Evolutionary conservation across 1,140 invertebrate genomes (phyloP).

Genomic region (Agraylea sexmaculata): DNA sequence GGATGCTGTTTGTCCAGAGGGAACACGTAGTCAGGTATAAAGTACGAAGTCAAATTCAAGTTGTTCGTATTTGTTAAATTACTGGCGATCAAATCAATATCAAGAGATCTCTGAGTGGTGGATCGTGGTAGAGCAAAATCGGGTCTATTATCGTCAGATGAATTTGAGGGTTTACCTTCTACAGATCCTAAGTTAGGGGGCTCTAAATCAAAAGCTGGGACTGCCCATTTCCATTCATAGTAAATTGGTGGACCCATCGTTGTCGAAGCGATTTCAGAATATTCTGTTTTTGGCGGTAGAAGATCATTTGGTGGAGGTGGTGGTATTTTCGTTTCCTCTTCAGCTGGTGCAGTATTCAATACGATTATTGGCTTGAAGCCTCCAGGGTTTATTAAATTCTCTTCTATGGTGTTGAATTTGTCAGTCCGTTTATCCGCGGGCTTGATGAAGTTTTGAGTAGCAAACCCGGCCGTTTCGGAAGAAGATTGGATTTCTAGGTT

Average conservation of each 20-base stretch:
- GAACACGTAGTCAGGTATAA: slow-evolving; percentile 45
- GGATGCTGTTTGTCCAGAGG: slow-evolving; percentile 42
- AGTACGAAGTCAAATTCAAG: slow-evolving; percentile 28
- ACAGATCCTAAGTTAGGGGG: slow-evolving; percentile 30
- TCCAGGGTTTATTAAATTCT: not conserved
- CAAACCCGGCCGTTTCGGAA: slow-evolving; percentile 19
- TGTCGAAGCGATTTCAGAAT: slow-evolving; percentile 29
- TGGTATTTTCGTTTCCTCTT: slow-evolving; percentile 28
- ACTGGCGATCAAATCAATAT: slow-evolving; percentile 13
- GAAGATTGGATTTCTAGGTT: slow-evolving; percentile 19
- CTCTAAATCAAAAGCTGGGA: slow-evolving; percentile 42
- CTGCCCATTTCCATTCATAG: slow-evolving; percentile 50
- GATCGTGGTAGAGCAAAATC: slow-evolving; percentile 16
- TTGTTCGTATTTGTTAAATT: slow-evolving; percentile 25
- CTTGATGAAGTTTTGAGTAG: slow-evolving; percentile 5
- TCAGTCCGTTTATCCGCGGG: too few species aligned
- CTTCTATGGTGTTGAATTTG: too few species aligned
- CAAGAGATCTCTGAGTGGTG: slow-evolving; percentile 7
- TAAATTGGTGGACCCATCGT: slow-evolving; percentile 48
- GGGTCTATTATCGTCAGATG: too few species aligned
- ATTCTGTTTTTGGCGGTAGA: slow-evolving; percentile 31
- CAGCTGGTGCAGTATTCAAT: slow-evolving; percentile 19
- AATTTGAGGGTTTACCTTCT: slow-evolving; percentile 28
- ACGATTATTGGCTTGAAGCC: slow-evolving; percentile 7
- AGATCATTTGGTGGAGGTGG: slow-evolving; percentile 25